phyloP scores from a whole-genome alignment of 2,888 invertebrate genomes.

The Encarsia formosa region DNA sequence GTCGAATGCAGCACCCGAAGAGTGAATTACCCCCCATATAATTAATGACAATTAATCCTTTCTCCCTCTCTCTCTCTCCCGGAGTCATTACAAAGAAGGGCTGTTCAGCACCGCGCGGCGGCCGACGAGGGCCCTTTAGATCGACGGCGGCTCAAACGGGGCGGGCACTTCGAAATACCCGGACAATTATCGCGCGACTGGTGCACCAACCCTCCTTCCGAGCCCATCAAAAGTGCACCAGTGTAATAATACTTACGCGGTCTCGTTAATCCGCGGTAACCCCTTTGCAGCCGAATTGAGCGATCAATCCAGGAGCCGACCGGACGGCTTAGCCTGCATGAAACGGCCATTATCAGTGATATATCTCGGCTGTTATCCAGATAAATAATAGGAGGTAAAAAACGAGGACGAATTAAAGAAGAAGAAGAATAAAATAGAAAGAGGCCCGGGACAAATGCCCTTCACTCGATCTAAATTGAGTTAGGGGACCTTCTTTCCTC shows the following conservation, averaged over 20 bases:
- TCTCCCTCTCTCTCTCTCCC: slow-evolving; percentile 37
- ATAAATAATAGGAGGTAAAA: slow-evolving; percentile 51
- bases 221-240: slow-evolving; percentile 22
- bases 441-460: slow-evolving; percentile 48
- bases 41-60: slow-evolving; percentile 53
- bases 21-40: slow-evolving; percentile 34
- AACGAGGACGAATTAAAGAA: slow-evolving; percentile 15
- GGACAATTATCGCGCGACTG: too few relatives aligned
- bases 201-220: too few relatives aligned
- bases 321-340: too few relatives aligned
- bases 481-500: slow-evolving; percentile 41
- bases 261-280: too few relatives aligned
- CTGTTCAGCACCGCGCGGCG: background rate
- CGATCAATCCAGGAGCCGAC: too few relatives aligned
- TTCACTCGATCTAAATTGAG: slow-evolving; percentile 54
- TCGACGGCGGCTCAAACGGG: slow-evolving; percentile 43
- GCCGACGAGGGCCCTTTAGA: slow-evolving; percentile 11
- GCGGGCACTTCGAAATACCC: too few relatives aligned
- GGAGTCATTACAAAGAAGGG: background rate
- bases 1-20: slow-evolving; percentile 39
- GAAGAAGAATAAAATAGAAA: slow-evolving; percentile 27
- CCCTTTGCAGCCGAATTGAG: too few relatives aligned
- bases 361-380: too few relatives aligned
- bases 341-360: too few relatives aligned
- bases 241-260: too few relatives aligned